Conservation (phyloP, 1,140 invertebrate species). For the Ridgeia piscesae region DNA sequence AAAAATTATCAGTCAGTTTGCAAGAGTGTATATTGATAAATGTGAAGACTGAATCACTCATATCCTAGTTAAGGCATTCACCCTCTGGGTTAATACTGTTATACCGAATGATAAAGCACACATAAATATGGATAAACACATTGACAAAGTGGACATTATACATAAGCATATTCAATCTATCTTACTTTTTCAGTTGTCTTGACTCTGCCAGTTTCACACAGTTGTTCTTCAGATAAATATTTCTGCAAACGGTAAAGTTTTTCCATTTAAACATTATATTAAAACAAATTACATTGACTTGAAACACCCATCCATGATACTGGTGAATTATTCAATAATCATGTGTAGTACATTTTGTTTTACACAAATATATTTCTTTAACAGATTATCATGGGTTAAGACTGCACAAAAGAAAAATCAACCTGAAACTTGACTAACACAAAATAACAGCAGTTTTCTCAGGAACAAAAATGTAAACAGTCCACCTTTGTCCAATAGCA, state of each 20-base stretch:
- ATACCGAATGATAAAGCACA: neutral
- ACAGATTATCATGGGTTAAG: neutral
- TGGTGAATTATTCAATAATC: too few species aligned
- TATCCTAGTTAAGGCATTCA: too few species aligned
- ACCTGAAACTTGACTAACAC: neutral
- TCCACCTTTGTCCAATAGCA: neutral
- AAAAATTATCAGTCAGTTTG: neutral
- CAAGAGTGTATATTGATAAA: neutral
- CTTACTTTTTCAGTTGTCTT: neutral
- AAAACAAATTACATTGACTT: too few species aligned
- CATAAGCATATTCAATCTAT: neutral
- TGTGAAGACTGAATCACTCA: too few species aligned
- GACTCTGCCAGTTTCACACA: neutral
- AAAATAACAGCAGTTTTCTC: neutral
- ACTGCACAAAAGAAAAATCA: neutral
- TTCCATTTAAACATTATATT: too few species aligned
- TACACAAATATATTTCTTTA: neutral
- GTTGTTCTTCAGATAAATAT: conserved; percentile 1
- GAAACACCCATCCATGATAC: too few species aligned
- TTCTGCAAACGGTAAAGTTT: neutral
- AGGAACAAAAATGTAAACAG: neutral
- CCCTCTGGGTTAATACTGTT: neutral
- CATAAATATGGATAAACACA: too few species aligned
- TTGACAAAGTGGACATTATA: neutral
- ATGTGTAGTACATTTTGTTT: neutral